These are phyloP conservation scores for Psilanteris sp. DNA, from an alignment of 1,140 invertebrate species.

Conservation along the genomic window DNA sequence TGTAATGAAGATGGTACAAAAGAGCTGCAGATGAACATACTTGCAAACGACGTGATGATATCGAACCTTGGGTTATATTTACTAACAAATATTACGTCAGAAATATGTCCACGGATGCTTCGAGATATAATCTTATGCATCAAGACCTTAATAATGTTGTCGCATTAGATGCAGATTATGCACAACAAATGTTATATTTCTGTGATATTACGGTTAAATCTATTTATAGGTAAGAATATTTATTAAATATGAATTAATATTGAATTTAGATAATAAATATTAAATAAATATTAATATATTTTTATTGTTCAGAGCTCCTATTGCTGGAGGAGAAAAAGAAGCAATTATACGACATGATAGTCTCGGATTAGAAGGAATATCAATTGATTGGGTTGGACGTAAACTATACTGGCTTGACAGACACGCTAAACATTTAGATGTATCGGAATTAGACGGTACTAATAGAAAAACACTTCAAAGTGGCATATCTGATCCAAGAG, in stretches of 20 bases:
- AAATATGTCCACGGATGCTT: conserved; percentile 95
- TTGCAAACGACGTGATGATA: conserved; percentile 92
- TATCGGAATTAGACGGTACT: conserved; percentile 95
- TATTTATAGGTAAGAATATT: conserved; percentile 84
- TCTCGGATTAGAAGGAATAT: conserved; percentile 95
- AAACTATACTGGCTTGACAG: conserved; percentile 99
- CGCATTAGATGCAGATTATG: conserved; percentile 94
- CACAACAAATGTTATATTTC: conserved; percentile 93
- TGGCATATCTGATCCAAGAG: conserved; percentile 94
- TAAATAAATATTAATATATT: too few species aligned
- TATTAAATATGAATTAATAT: too few species aligned
- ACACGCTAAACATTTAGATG: conserved; percentile 95
- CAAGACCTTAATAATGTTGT: conserved; percentile 98
- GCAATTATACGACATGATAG: conserved; percentile 95
- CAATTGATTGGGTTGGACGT: conserved; percentile 97
- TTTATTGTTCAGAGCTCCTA: conserved; percentile 67
- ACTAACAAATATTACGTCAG: conserved; percentile 99
- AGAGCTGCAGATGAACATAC: conserved; percentile 91
- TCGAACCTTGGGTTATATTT: conserved; percentile 95
- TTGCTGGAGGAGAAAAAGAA: conserved; percentile 83
- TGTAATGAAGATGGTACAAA: conserved; percentile 96
- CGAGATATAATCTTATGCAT: conserved; percentile 91
- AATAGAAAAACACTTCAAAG: conserved; percentile 92
- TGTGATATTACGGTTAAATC: conserved; percentile 97
- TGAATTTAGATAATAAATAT: too few species aligned